A percentile compares a stretch with the other conserved stretches of the same genome.
Evolutionary conservation across 1,140 invertebrate species (phyloP).

Genomic region (Oryctes rhinoceros): DNA sequence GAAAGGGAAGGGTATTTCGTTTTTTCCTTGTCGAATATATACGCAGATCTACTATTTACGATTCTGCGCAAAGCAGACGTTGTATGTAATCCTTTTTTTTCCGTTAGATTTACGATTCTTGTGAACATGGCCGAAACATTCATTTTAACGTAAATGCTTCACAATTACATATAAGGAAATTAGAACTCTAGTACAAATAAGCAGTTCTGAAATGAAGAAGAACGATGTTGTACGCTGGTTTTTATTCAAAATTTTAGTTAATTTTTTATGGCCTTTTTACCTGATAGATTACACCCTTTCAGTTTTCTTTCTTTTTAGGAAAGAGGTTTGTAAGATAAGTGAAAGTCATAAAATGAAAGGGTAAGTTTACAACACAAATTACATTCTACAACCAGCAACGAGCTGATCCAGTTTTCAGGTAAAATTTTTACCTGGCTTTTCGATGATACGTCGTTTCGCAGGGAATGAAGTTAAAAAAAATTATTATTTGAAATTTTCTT

Average conservation of each 20-base stretch:
- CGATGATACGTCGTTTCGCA: background rate
- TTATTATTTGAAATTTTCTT: too few species aligned
- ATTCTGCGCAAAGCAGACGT: background rate
- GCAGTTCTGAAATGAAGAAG: background rate
- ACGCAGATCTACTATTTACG: background rate
- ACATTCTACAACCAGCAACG: background rate
- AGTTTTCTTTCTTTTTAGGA: background rate
- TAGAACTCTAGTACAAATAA: background rate
- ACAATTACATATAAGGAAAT: background rate
- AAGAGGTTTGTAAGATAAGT: background rate
- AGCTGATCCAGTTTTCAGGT: conserved; percentile 5
- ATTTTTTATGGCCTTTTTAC: background rate
- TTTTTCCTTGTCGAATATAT: background rate
- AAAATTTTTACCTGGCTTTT: background rate
- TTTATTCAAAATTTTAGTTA: background rate
- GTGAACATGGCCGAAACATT: background rate
- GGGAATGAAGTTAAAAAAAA: too few species aligned
- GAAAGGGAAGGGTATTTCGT: conserved; percentile 1
- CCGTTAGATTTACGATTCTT: background rate
- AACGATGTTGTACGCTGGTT: background rate
- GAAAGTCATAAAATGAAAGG: conserved; percentile 9
- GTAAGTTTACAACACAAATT: background rate
- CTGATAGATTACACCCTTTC: background rate
- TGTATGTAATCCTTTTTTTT: background rate
- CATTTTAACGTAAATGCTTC: background rate